Evolutionary conservation across 2,113 vertebrate genomes (phyloP).

Genomic region (Callithrix jacchus): DNA sequence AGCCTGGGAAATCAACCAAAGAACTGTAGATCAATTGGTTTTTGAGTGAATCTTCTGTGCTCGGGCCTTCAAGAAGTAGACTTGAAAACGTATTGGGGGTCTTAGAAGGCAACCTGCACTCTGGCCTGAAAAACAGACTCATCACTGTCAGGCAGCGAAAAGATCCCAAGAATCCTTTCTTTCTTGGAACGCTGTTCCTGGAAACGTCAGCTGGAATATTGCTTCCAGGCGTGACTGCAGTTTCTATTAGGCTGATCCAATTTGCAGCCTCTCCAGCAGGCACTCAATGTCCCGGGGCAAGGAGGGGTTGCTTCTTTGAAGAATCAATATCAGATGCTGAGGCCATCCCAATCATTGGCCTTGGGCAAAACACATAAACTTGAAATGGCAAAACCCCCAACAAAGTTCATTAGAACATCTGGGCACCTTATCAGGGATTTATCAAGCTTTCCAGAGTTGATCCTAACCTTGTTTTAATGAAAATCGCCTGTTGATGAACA

Average conservation of each 20-base stretch:
- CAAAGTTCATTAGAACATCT: constrained; percentile 85
- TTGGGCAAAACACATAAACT: constrained; percentile 81
- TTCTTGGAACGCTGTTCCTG: constrained; percentile 62
- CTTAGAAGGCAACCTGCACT: not conserved
- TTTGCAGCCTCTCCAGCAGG: constrained; percentile 76
- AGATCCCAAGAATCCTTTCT: constrained; percentile 51
- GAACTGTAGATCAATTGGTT: not conserved
- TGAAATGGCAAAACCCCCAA: constrained; percentile 79
- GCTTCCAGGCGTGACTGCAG: constrained; percentile 77
- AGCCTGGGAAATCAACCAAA: not conserved
- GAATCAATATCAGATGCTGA: constrained; percentile 82
- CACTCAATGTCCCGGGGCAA: constrained; percentile 71
- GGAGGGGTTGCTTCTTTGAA: constrained; percentile 76
- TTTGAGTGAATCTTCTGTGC: not conserved
- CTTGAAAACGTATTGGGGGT: not conserved
- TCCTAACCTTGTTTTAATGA: constrained; percentile 82
- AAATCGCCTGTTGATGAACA: constrained; percentile 82
- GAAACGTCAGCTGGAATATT: constrained; percentile 73
- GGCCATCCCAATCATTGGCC: constrained; percentile 78
- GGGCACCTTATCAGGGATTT: constrained; percentile 85
- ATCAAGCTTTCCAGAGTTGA: constrained; percentile 82
- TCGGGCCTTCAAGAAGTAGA: not conserved
- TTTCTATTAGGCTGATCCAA: constrained; percentile 78
- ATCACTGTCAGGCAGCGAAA: not conserved
- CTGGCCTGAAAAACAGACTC: not conserved